Evolutionary conservation across 1,140 invertebrate species (phyloP), one percentile per base, ranked within the genome.

Genomic region (Phenacoccus solenopsis): DNA sequence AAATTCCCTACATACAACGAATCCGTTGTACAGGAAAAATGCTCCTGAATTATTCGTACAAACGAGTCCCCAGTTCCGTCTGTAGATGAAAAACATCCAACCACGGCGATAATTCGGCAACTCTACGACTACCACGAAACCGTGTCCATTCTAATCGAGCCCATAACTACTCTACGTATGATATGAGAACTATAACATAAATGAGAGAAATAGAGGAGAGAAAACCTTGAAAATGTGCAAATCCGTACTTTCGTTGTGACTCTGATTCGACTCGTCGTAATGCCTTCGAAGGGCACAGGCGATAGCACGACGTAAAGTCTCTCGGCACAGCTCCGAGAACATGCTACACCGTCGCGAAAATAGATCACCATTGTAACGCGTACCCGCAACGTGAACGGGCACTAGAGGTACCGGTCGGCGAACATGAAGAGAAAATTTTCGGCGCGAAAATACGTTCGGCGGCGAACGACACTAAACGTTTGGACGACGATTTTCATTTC

Each of bases 241-340:
- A 32, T 70, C 67, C 25, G 71, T 70, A 21, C 35, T 57, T 30
- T 70, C 49, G 9, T 72, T 61, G n/a, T 72, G 70, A 32, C 72
- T 70, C 71, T 72, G 74, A 64, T 69, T 67, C 10, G 70, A 72
- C 9, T 70, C 61, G 64, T 72, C 72, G 30, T 75, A 75, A 64
- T 64, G 67, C 74, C 75, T 73, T 74, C 75, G 71, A 76, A 77
- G 70, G 72, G 73, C 70, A 73, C 73, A 64, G 72, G 76, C 77
- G 69, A 75, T 76, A 72, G 82, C 82, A 77, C 83, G 82, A 75
- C 82, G 81, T 76, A 84, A 79, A 72, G 83, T 84, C 80, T 84
- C 83, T 76, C 83, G 81, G 78, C 83, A 84, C 75, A 84, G 79
- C 79, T 84, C 83, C 75, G 82, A 84, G 79, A 84, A 84, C 83